These are phyloP conservation scores for Recurvirostra avosetta DNA, from an alignment of 2,113 vertebrate species.

Conservation along the genomic window DNA sequence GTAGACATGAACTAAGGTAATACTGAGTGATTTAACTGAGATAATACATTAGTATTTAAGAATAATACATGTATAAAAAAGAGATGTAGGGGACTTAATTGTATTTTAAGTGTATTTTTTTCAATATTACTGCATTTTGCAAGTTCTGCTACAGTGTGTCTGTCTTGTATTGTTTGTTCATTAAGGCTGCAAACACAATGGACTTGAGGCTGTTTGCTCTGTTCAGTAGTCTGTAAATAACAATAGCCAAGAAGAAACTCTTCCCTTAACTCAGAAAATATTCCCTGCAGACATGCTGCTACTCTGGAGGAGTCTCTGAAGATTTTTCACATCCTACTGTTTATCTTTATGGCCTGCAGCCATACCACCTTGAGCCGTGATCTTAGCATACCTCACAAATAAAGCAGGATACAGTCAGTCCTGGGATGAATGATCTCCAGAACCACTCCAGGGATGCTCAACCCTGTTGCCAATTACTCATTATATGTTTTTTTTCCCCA, in stretches of 20 bases:
- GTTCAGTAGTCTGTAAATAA: not conserved
- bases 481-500: fast-evolving
- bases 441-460: not conserved
- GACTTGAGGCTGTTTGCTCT: not conserved
- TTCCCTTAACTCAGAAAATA: not conserved
- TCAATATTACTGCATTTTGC: not conserved
- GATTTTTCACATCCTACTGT: not conserved
- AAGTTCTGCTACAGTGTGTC: not conserved
- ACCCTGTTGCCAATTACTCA: not conserved
- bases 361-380: not conserved
- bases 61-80: not conserved
- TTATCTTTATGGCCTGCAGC: not conserved
- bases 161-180: not conserved
- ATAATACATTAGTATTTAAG: not conserved
- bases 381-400: not conserved
- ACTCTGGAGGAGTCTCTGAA: not conserved
- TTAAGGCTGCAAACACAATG: not conserved
- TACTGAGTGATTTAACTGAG: not conserved
- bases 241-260: not conserved
- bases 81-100: fast-evolving
- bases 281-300: not conserved
- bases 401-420: not conserved
- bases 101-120: not conserved
- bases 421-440: not conserved
- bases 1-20: not conserved